These are phyloP conservation scores for Dicrurus megarhynchus DNA, from an alignment of 2,113 vertebrate genomes.

Conservation along the genomic window DNA sequence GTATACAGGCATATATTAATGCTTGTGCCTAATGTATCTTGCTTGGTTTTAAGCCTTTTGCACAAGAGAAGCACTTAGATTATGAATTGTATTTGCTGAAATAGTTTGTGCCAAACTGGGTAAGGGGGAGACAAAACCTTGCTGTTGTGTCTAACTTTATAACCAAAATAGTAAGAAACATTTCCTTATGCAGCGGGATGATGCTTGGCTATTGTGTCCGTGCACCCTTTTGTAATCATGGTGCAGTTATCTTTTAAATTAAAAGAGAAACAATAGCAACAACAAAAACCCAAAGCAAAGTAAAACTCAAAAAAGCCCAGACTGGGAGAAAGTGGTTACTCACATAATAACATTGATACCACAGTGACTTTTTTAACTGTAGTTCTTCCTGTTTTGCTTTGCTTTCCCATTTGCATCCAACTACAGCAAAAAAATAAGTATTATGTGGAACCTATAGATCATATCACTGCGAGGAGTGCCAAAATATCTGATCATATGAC, in stretches of 20 bases:
- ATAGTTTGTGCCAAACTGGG: background rate
- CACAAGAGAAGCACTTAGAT: background rate
- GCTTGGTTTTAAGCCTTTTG: background rate
- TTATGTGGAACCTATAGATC: background rate
- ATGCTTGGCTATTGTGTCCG: background rate
- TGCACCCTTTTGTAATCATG: background rate
- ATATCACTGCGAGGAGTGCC: background rate
- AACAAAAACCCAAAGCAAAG: background rate
- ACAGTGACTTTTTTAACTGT: background rate
- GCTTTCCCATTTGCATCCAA: background rate
- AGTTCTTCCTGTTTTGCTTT: background rate
- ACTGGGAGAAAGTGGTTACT: background rate
- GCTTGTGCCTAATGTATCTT: background rate
- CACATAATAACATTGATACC: background rate
- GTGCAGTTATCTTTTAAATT: background rate
- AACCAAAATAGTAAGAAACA: background rate
- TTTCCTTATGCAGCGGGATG: background rate
- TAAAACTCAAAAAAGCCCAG: background rate
- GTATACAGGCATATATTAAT: background rate
- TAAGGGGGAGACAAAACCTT: background rate
- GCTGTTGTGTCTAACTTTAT: background rate
- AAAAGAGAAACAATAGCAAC: background rate
- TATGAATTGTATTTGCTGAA: background rate
- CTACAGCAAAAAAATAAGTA: background rate
- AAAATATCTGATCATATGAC: background rate